phyloP scores from a whole-genome alignment of 2,797 vertebrate species.

The Periophthalmus magnuspinnatus region DNA sequence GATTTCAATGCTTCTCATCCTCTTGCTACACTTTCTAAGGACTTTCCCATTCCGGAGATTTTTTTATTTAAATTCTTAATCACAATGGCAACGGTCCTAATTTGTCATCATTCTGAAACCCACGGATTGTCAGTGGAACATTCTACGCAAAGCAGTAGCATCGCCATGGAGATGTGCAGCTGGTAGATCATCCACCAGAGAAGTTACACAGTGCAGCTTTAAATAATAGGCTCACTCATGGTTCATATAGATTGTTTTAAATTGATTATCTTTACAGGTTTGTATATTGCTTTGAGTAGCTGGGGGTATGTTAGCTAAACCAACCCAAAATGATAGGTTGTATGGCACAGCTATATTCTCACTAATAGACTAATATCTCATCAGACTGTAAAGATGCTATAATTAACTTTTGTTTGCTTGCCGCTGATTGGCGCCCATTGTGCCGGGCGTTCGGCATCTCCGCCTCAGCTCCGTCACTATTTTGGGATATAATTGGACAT shows the following conservation, averaged over 20 bases:
- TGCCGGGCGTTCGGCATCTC: constrained; percentile 17
- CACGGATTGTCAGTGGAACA: too few species aligned
- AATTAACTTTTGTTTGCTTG: constrained; percentile 24
- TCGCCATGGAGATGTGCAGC: too few species aligned
- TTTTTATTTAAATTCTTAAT: too few species aligned
- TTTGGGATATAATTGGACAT: constrained; percentile 46
- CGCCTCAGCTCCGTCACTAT: constrained; percentile 34
- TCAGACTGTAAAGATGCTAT: constrained; percentile 10
- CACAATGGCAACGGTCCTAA: too few species aligned
- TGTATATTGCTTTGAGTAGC: not conserved
- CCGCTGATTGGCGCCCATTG: constrained; percentile 25
- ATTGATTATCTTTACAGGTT: not conserved
- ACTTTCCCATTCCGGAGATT: too few species aligned
- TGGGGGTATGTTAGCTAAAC: not conserved
- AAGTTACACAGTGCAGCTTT: too few species aligned
- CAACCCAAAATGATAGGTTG: constrained; percentile 10
- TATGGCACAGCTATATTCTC: not conserved
- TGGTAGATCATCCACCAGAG: too few species aligned
- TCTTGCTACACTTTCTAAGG: too few species aligned
- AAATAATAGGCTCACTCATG: too few species aligned
- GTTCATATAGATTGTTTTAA: not conserved
- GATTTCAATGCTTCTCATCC: too few species aligned
- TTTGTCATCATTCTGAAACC: too few species aligned
- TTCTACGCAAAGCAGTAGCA: too few species aligned
- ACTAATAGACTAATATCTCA: not conserved